Conservation (phyloP, 2,797 vertebrate genomes). For the Lacerta bilineata region DNA sequence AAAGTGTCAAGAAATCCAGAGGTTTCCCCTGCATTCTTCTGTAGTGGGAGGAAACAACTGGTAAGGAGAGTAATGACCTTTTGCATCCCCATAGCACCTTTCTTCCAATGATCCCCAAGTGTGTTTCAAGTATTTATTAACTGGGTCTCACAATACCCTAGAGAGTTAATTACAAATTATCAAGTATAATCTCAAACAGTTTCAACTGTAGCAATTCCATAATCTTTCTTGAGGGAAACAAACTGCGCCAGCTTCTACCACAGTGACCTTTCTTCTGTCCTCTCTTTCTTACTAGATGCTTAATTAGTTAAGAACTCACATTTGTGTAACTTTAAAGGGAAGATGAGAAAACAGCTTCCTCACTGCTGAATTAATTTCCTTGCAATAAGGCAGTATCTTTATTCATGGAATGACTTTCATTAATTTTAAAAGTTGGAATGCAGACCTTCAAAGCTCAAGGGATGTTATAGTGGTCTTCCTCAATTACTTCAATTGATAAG, state of each 20-base stretch:
- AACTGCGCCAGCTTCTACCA: constrained; percentile 56
- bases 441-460: constrained; percentile 31
- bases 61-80: constrained; percentile 58
- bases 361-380: constrained; percentile 54
- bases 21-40: constrained; percentile 53
- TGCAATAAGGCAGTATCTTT: constrained; percentile 15
- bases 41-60: constrained; percentile 26
- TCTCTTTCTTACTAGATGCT: constrained; percentile 41
- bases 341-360: constrained; percentile 59
- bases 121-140: constrained; percentile 72
- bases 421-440: constrained; percentile 10
- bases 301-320: constrained; percentile 66
- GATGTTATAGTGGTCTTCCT: constrained; percentile 37
- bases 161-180: constrained; percentile 72
- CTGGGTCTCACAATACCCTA: constrained; percentile 64
- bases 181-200: constrained; percentile 60
- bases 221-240: constrained; percentile 67
- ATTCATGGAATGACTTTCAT: constrained; percentile 29
- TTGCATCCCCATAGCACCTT: constrained; percentile 61
- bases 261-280: constrained; percentile 50
- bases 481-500: constrained; percentile 46
- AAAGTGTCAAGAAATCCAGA: constrained; percentile 55
- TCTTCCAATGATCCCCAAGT: constrained; percentile 69
- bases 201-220: constrained; percentile 63
- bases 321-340: constrained; percentile 55